Percentiles rank a stretch among this genome's conserved stretches.
These are phyloP conservation scores for Spodoptera picta DNA, from an alignment of 2,888 invertebrate genomes.

Conservation along the genomic window DNA sequence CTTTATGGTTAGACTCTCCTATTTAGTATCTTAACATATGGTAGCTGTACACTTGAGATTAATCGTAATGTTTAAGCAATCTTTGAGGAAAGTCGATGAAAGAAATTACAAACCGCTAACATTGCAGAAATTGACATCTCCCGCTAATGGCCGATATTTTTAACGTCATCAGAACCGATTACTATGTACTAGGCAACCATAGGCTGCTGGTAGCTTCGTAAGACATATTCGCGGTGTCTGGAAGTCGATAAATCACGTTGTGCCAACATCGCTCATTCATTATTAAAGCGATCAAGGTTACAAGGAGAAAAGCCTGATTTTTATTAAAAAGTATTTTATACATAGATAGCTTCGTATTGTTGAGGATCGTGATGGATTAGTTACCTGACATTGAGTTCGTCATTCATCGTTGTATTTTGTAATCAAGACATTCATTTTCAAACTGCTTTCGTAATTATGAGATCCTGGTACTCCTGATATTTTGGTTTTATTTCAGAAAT, in stretches of 20 bases:
- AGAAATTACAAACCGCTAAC: too few species aligned
- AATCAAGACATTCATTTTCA: constrained; percentile 14
- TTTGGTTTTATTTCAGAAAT: background rate
- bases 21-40: too few species aligned
- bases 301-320: constrained; percentile 16
- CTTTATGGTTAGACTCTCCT: too few species aligned
- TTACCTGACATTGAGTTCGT: constrained; percentile 17
- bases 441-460: constrained; percentile 9
- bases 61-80: too few species aligned
- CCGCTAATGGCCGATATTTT: background rate
- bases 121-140: too few species aligned
- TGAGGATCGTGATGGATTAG: constrained; percentile 20
- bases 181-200: constrained; percentile 40
- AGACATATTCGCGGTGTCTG: constrained; percentile 23
- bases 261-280: constrained; percentile 46
- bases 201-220: constrained; percentile 17
- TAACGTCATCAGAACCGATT: constrained; percentile 12
- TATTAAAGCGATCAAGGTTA: constrained; percentile 36
- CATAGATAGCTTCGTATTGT: constrained; percentile 2
- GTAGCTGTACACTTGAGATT: too few species aligned
- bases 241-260: constrained; percentile 46
- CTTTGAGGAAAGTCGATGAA: too few species aligned
- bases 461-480: constrained; percentile 1
- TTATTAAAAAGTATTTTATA: constrained; percentile 13
- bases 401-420: constrained; percentile 21